These are phyloP conservation scores for Puma concolor DNA, from an alignment of 2,113 vertebrate species.

Conservation along the genomic window DNA sequence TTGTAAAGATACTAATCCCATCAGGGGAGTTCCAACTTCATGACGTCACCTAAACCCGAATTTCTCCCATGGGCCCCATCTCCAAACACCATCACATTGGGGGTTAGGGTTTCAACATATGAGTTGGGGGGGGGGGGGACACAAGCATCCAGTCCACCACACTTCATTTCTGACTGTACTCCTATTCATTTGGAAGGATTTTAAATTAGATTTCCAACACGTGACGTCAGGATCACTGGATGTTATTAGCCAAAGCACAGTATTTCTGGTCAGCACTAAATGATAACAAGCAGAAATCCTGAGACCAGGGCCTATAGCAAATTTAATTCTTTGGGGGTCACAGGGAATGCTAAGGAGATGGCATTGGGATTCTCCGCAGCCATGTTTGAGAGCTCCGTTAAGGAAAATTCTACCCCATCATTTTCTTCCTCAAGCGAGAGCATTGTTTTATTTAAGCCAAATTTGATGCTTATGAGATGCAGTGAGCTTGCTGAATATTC, in stretches of 20 bases:
- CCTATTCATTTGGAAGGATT: not conserved
- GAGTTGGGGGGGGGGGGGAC: not conserved
- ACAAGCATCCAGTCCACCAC: rapidly evolving
- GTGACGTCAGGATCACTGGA: not conserved
- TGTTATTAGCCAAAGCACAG: not conserved
- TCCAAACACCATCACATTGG: not conserved
- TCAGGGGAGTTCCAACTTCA: not conserved
- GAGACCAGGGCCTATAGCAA: not conserved
- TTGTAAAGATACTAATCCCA: not conserved
- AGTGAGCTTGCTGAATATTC: not conserved
- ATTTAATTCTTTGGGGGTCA: not conserved
- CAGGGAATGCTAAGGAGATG: not conserved
- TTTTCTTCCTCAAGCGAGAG: not conserved
- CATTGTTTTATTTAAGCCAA: not conserved
- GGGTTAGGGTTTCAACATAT: not conserved
- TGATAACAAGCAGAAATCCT: not conserved
- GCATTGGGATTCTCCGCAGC: not conserved
- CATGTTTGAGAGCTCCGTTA: not conserved
- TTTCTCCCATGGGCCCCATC: not conserved
- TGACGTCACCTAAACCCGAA: not conserved
- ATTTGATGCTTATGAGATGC: not conserved
- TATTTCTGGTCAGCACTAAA: not conserved
- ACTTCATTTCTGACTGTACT: not conserved
- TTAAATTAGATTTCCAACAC: not conserved
- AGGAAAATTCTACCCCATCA: not conserved